Base-by-base conservation (phyloP, 2,797 vertebrate species). In the Enteromius thamalakanensis region DNA sequence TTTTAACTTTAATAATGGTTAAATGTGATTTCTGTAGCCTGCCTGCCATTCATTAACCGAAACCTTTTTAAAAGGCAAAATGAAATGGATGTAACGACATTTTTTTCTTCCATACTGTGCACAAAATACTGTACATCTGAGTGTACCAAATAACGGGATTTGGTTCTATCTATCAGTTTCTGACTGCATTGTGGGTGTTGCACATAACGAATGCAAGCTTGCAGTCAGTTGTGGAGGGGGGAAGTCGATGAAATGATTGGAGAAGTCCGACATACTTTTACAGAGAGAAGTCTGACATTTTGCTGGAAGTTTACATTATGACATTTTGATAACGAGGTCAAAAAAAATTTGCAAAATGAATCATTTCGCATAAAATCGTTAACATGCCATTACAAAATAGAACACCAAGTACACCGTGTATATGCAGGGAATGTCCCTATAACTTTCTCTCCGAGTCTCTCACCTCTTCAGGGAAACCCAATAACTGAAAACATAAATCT, bases 401-500 rank as follows among this genome's bases (percentile, higher is more conserved):
- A 55, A 34, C 55, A 34, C 53, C 17, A 42, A 76, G 45, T 34
- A 34, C 21, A 55, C 3, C 10, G 23, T 65, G 26, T 58, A 15
- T 32, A 4, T 26, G 51, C 26, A 55, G 87, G 85, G 85, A 75
- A 42, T 83, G 81, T 82, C 77, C 87, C 80, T 45, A 32, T 49
- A 67, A 81, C 85, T 85, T 85, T 83, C 84, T 84, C 79, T 68
- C 26, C 7, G 14, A 47, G 42, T 65, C 70, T 62, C 23, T 62
- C 42, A 79, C 62, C 75, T 76, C 78, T 84, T 87, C 81, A 84
- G 49, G 40, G 51, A 85, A 85, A 80, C 42, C 42, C 2, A 79
- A 82, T 80, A 84, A 88, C 83, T 37, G 68, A 86, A 58, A 65
- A 81, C 68, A 55, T 53, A 74, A 80, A 67, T 62, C 78, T 19